Evolutionary conservation across 2,888 invertebrate species (phyloP).

Genomic region (Proisotoma minuta): DNA sequence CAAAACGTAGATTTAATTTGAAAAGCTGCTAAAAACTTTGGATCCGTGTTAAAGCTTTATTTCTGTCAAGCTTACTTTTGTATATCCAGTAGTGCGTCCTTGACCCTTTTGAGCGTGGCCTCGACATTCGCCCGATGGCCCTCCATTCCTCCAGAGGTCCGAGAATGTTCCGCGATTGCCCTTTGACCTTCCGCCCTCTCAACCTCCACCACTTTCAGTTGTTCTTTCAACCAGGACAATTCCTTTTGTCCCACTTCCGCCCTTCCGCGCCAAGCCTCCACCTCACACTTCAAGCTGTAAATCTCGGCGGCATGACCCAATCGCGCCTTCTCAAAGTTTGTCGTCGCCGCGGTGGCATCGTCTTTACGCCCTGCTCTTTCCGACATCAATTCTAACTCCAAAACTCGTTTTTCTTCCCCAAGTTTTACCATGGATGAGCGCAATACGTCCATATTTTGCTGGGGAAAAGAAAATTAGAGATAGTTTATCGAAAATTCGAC

Average conservation of each 20-base stretch:
- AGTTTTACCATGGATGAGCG: conserved; percentile 13
- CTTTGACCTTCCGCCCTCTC: conserved; percentile 24
- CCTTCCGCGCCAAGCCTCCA: conserved; percentile 29
- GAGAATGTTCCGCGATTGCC: conserved; percentile 14
- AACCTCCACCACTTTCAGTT: conserved; percentile 29
- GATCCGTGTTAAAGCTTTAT: background rate
- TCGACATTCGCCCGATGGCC: conserved; percentile 21
- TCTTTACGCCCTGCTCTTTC: conserved; percentile 24
- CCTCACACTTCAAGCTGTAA: no score
- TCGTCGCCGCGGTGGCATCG: conserved; percentile 15
- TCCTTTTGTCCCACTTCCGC: conserved; percentile 20
- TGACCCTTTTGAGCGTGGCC: conserved; percentile 13
- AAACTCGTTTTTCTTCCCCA: conserved; percentile 27
- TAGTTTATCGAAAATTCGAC: conserved; percentile 3
- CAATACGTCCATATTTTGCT: conserved; percentile 20
- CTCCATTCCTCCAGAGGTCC: conserved; percentile 14
- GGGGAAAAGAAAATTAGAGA: conserved; percentile 5
- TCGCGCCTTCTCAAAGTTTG: conserved; percentile 25
- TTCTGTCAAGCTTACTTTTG: conserved; percentile 14
- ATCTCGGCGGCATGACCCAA: no score
- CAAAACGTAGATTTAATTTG: no score
- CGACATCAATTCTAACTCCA: conserved; percentile 21
- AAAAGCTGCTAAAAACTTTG: no score
- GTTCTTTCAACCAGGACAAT: conserved; percentile 24
- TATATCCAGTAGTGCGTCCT: conserved; percentile 10